Conservation (phyloP, 2,888 invertebrate species). For the Sphinx pinastri region DNA sequence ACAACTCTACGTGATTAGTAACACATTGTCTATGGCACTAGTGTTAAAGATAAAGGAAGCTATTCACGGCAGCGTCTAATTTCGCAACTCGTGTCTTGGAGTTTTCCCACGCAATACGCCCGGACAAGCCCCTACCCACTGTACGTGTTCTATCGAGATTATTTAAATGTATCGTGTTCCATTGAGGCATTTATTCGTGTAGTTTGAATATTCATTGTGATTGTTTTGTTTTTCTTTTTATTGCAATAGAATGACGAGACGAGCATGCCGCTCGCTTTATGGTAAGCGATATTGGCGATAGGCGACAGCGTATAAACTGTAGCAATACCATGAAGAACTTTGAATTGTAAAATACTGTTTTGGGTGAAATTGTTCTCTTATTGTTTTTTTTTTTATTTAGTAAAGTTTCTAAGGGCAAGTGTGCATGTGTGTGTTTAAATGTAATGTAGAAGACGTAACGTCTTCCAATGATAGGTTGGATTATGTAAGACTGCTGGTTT, state of each 20-base stretch:
- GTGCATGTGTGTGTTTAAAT: too few species aligned
- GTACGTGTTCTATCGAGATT: not conserved
- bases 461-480: too few species aligned
- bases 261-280: not conserved
- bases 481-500: too few species aligned
- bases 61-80: conserved; percentile 15
- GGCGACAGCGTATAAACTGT: too few species aligned
- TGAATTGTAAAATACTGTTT: too few species aligned
- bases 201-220: not conserved
- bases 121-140: conserved; percentile 6
- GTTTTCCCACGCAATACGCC: conserved; percentile 17
- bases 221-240: conserved; percentile 2
- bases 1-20: not conserved
- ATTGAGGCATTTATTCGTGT: conserved; percentile 6
- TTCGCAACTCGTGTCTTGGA: conserved; percentile 11
- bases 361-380: too few species aligned
- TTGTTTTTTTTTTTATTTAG: too few species aligned
- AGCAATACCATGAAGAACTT: too few species aligned
- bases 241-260: not conserved
- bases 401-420: too few species aligned
- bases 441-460: too few species aligned
- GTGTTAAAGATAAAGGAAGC: conserved; percentile 17
- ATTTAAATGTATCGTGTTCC: conserved; percentile 10
- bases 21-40: not conserved
- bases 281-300: too few species aligned